Evolutionary conservation across 2,113 vertebrate species (phyloP).

Genomic region (Scophthalmus maximus): DNA sequence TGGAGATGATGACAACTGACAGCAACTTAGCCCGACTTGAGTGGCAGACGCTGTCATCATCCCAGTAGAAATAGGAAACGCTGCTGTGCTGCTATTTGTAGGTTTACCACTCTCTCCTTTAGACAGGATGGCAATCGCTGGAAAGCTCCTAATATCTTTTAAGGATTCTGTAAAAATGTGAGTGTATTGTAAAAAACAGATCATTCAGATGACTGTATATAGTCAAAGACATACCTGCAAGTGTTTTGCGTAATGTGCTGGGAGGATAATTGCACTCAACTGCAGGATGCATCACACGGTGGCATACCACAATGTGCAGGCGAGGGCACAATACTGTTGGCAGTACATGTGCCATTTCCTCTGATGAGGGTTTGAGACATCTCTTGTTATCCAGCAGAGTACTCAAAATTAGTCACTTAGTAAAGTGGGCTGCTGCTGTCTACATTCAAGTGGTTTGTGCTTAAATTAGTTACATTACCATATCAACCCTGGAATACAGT

Average conservation of each 20-base stretch:
- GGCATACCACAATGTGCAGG: too few relatives aligned
- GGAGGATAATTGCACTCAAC: neutral
- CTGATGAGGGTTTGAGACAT: constrained; percentile 13
- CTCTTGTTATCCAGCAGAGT: neutral
- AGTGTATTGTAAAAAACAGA: neutral
- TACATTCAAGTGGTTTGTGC: constrained; percentile 5
- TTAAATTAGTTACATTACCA: constrained; percentile 15
- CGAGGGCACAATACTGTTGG: neutral
- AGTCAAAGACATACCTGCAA: too few relatives aligned
- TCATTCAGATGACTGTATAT: neutral
- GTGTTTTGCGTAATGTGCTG: neutral
- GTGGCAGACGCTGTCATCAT: constrained; percentile 37
- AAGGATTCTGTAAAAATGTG: neutral
- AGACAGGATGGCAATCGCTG: neutral
- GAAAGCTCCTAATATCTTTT: neutral
- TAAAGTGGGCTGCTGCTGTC: neutral
- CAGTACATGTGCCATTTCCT: neutral
- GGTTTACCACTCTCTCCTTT: constrained; percentile 3
- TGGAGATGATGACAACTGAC: constrained; percentile 45
- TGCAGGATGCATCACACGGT: too few relatives aligned
- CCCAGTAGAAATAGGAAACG: constrained; percentile 34
- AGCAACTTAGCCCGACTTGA: constrained; percentile 34
- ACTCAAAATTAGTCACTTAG: constrained; percentile 20
- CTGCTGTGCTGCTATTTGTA: constrained; percentile 35
- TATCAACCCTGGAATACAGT: neutral